Base-by-base conservation (phyloP, 2,113 vertebrate genomes). In the Psilopsiagon aurifrons region DNA sequence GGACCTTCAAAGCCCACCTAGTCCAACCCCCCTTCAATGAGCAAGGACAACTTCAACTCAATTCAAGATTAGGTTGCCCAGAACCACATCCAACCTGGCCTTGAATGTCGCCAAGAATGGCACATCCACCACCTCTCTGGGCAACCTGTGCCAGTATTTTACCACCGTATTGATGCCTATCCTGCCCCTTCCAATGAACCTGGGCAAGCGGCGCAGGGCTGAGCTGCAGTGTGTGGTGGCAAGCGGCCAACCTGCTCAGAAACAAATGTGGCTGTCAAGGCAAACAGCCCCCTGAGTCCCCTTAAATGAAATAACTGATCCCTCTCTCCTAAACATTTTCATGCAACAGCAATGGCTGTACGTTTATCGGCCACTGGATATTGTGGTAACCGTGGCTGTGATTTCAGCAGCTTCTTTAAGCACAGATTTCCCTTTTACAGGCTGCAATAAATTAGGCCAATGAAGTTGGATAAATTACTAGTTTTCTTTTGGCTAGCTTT, bases 221-320 rank as follows among this genome's bases (percentile, higher is more conserved):
- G 66, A 87, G 73, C 29, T 59, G 47, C 0, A 0, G 16, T 13
- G 1, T 0, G 5, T 69, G 17, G 52, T 67, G 49, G 67, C 2
- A 14, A 60, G 60, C 25, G 52, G 22, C 41, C 17, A 14, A 13
- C 11, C 23, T 64, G 29, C 41, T 57, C 62, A 15, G 66, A 55
- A 68, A 68, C 23, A 59, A 57, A 76, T 0, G 0, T 13, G 66
- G 14, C 6, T 51, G 55, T 57, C 20, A 12, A 76, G 25, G 59
- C 57, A 83, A 89, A 71, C 51, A 74, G 39, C 29, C 22, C 17
- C 17, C 33, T 27, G n/a, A 17, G 37, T 8, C 47, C 60, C 46
- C 29, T 43, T 79, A 64, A 80, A 46, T 59, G 51, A n/a, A 74
- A 29, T 5, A 79, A 44, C 44, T 31, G 29, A 25, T 44, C 19